Conservation (phyloP, 2,113 vertebrate species). For the Drymodes brunneopygia region DNA sequence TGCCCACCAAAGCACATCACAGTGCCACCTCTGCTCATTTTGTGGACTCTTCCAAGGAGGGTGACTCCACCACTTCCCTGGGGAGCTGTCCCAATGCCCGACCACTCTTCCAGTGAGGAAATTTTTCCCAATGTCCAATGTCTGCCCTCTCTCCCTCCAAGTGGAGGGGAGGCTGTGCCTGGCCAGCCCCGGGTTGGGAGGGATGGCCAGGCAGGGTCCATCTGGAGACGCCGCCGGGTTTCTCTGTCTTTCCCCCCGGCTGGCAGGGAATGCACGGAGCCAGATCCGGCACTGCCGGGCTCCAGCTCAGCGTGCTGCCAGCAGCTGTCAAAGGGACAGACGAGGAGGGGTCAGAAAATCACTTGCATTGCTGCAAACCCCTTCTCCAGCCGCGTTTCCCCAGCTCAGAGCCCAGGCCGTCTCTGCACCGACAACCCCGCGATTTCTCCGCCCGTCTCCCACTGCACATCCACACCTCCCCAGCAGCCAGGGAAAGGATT, state of each 20-base stretch:
- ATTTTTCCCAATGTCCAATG: rapidly evolving
- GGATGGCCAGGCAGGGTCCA: background rate
- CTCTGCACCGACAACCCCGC: background rate
- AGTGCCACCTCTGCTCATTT: background rate
- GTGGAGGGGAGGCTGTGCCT: background rate
- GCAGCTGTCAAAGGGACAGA: background rate
- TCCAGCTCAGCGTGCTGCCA: background rate
- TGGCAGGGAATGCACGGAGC: background rate
- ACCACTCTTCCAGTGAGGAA: background rate
- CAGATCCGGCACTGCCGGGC: background rate
- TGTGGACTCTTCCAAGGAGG: background rate
- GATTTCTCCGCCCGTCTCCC: background rate
- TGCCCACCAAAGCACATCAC: background rate
- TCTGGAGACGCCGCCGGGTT: background rate
- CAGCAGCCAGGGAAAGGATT: background rate
- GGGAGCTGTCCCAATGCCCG: background rate
- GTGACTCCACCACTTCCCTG: background rate
- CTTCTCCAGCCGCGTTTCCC: background rate
- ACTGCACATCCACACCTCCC: rapidly evolving
- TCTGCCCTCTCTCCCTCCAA: rapidly evolving
- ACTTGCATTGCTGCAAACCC: conserved; percentile 5
- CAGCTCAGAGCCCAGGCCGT: background rate
- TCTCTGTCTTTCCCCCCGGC: background rate
- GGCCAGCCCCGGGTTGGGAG: background rate
- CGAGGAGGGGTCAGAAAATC: background rate